phyloP scores from a whole-genome alignment of 2,888 invertebrate species.

The Plagodis pulveraria region DNA sequence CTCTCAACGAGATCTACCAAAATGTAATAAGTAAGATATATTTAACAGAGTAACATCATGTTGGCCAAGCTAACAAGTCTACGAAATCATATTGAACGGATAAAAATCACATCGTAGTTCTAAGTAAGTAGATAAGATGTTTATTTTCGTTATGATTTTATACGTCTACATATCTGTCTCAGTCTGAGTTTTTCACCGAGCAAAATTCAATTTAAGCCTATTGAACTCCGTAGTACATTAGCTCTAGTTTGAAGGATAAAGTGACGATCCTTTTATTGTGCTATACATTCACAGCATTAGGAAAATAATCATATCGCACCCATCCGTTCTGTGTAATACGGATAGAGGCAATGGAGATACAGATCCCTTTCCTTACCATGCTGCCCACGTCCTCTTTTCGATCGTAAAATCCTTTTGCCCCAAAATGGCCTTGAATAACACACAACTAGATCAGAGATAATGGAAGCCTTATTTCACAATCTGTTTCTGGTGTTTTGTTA shows the following conservation, averaged over 20 bases:
- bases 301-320: constrained; percentile 51
- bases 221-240: constrained; percentile 21
- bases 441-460: constrained; percentile 58
- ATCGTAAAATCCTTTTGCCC: constrained; percentile 60
- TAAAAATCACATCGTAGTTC: too few species aligned
- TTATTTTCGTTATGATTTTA: too few species aligned
- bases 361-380: constrained; percentile 51
- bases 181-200: constrained; percentile 13
- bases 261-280: constrained; percentile 34
- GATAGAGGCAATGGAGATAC: constrained; percentile 44
- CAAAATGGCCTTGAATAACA: constrained; percentile 57
- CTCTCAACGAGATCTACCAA: too few species aligned
- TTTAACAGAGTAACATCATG: too few species aligned
- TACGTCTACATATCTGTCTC: too few species aligned
- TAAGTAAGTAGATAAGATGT: too few species aligned
- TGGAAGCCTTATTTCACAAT: constrained; percentile 53
- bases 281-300: constrained; percentile 38
- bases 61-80: too few species aligned
- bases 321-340: constrained; percentile 52
- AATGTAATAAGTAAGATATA: too few species aligned
- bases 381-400: constrained; percentile 53
- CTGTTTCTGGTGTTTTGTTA: constrained; percentile 48
- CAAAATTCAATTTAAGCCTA: constrained; percentile 20
- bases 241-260: constrained; percentile 24
- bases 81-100: too few species aligned